Base-by-base conservation (phyloP, 1,140 invertebrate species). In the Anastrepha ludens region DNA sequence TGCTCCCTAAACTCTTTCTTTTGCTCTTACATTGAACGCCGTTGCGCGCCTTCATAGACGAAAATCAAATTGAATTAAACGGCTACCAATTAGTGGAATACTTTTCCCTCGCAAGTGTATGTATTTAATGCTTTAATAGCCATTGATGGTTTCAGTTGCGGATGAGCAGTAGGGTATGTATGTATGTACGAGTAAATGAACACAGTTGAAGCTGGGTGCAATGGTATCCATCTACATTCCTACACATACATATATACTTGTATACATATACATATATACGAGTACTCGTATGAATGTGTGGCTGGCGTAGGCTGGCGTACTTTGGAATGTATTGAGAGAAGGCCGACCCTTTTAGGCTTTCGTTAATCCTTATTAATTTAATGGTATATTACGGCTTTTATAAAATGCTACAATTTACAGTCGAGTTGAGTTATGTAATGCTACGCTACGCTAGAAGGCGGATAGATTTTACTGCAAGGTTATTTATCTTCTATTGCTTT, bases 1-100 rank as follows among this genome's bases (percentile, higher is more conserved):
- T 74, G 67, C 67, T 5, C 67, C 64, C 67, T 11, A 55, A 55
- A 55, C 11, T 2, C 5, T 47, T 47, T 41, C 39, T 74, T 4
- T 41, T 29, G 29, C 29, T 29, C 44, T 47, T n/a, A 5, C 67
- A 9, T 29, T 29, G 29, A 7, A n/a, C 67, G 39, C 15, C 17
- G 67, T 55, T 47, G 67, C 41, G 13, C 67, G 7, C 3, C 41
- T 6, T 11, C 44, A 44, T 5, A 6, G 44, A 15, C 39, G 67
- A 74, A 74, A 74, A 47, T 44, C 39, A 74, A 74, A 74, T 74
- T 74, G 67, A 74, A 74, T 74, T 74, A 74, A 74, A 47, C 67
- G 67, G 41, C 41, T 74, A 47, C 67, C 67, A 74, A 74, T 74
- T 74, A 74, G 67, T 74, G 67, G 67, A 74, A 74, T 74, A 74